Evolutionary conservation across 2,888 invertebrate genomes (phyloP), one percentile per base, ranked within the genome.

Genomic region (Piscicola geometra): DNA sequence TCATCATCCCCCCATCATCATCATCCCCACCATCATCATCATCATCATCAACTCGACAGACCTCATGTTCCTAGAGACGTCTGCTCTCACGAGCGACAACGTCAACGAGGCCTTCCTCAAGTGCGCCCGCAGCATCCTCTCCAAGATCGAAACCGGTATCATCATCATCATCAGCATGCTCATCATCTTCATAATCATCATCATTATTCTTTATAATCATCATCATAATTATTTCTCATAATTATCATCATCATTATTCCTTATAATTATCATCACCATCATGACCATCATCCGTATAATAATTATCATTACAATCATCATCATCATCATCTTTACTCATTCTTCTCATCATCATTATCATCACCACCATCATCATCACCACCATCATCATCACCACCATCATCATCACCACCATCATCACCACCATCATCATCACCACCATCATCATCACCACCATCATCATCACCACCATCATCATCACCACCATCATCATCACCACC

Each of bases 101-200:
- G 91, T 92, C 0, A 92, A 92, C 85, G 92, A 92, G 85, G 90
- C 92, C 33, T 92, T 92, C 86, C 86, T 92, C 76, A 92, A 92
- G 86, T 92, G 92, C 85, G 91, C 92, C 5, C 90, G 92, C 86
- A 90, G 90, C 5, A 92, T 92, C 81, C 87, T 92, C 80, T 90
- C 91, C 47, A 92, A 92, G 87, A 92, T 92, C 81, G 92, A 92
- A 86, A 90, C 91, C 72, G 88, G 88, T 87, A n/a, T 5, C n/a
- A 41, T 15, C 41, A 41, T 41, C 41, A 41, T 15, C 41, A 41
- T 41, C 41, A 41, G 5, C 41, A 41, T 41, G 9, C 5, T 15
- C 41, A 41, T 41, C 41, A 41, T 41, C 41, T 9, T 41, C 41
- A 41, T 41, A 5, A 41, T 41, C 41, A 41, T 15, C 41, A 41